Conservation (phyloP, 2,113 vertebrate genomes). For the Ceyx margarethae region DNA sequence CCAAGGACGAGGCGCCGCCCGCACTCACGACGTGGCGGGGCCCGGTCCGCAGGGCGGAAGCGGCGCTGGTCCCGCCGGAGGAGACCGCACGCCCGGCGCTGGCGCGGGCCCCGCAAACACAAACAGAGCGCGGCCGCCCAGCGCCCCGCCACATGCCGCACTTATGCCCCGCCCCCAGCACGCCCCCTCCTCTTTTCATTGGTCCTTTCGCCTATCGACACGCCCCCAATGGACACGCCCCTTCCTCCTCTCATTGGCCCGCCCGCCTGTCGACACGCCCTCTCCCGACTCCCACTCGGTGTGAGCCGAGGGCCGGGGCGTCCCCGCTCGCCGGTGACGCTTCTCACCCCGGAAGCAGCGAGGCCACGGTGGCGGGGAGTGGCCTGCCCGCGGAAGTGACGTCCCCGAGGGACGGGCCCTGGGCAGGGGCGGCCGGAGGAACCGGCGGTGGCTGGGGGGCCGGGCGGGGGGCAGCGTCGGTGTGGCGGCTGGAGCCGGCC, state of each 20-base stretch:
- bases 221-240: not conserved
- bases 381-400: not conserved
- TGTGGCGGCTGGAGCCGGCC: too few relatives aligned
- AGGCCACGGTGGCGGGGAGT: not conserved
- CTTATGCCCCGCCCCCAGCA: not conserved
- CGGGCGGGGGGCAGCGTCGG: too few relatives aligned
- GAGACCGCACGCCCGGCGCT: not conserved
- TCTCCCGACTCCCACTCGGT: not conserved
- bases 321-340: not conserved
- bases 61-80: not conserved
- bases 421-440: not conserved
- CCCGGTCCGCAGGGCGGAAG: not conserved
- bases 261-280: too few relatives aligned
- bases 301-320: too few relatives aligned
- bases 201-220: fast-evolving
- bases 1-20: not conserved
- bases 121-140: not conserved
- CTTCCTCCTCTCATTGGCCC: not conserved
- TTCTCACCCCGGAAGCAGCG: not conserved
- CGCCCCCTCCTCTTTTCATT: not conserved
- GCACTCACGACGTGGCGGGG: not conserved
- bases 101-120: too few relatives aligned
- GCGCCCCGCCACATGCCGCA: not conserved
- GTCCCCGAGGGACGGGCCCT: not conserved
- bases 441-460: too few relatives aligned